These are phyloP conservation scores for Pantala flavescens DNA, from an alignment of 1,140 invertebrate genomes.

Conservation along the genomic window DNA sequence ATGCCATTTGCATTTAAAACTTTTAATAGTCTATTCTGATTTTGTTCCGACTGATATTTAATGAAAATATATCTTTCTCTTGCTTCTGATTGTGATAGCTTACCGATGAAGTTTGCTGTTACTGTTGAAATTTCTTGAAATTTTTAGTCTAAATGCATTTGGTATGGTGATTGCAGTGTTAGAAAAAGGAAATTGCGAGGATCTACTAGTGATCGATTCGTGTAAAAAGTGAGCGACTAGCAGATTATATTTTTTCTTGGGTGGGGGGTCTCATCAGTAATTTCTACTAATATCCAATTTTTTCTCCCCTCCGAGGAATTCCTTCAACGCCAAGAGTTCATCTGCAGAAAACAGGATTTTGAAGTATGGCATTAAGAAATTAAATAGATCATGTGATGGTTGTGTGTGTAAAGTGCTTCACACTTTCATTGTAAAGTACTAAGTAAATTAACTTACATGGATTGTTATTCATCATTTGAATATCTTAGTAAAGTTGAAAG, in stretches of 20 bases:
- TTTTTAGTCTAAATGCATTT: neutral
- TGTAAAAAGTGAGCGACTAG: no score
- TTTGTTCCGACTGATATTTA: no score
- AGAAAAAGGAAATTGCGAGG: neutral
- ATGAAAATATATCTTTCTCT: no score
- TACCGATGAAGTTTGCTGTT: no score
- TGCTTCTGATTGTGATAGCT: no score
- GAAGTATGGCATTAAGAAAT: neutral
- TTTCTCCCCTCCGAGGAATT: conserved; percentile 21
- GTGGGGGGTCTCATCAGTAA: conserved; percentile 10
- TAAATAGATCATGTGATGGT: neutral
- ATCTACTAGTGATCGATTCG: no score
- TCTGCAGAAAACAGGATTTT: conserved; percentile 12
- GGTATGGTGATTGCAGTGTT: neutral
- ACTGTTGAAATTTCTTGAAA: no score
- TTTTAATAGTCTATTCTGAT: no score
- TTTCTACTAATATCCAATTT: conserved; percentile 23
- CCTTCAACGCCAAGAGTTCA: conserved; percentile 17
- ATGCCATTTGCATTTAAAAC: neutral
- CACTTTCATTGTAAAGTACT: neutral
- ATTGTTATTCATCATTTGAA: no score
- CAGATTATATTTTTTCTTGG: neutral
- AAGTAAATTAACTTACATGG: no score
- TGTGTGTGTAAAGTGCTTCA: neutral
- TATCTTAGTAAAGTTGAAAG: neutral